Base-by-base conservation (phyloP, 2,888 invertebrate genomes). In the Eupithecia subumbrata region DNA sequence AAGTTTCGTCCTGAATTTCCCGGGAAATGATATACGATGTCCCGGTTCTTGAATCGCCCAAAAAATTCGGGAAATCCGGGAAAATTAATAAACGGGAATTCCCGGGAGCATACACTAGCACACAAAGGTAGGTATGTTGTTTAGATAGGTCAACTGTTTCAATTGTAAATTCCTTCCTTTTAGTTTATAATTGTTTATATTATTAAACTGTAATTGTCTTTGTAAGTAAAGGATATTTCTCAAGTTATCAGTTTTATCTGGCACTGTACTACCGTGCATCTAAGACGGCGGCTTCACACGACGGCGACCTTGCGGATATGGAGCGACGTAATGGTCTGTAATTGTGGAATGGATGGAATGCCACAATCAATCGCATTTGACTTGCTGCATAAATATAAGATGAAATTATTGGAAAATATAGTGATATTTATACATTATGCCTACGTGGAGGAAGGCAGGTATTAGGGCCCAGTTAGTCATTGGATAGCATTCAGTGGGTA, bases 261-360 rank as follows among this genome's bases (percentile, higher is more conserved):
- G 79, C 84, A 79, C 78, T 85, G 86, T 86, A 86, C 85, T 86
- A 86, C 85, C 69, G 83, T 83, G 84, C 88, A 87, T 87, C 87
- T 86, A 85, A 84, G 85, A 84, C 85, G 84, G 82, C 86, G 88
- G 87, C 90, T 91, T 90, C 91, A 92, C 92, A 91, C 91, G 89
- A 84, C 84, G 86, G 75, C 88, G 92, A 85, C 93, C 93, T 93
- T 92, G 93, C 84, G 81, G 84, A 88, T 92, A 91, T 90, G 90
- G 91, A 88, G 86, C 91, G 90, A 85, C 88, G 89, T 92, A 92
- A 92, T 92, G 87, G 86, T 77, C 82, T 80, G 91, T 92, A 92
- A 92, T 92, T 92, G 91, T 90, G 86, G 88, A 89, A 91, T 89
- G 90, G 88, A 85, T 85, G 91, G 91, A 90, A 92, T 91, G 92